These are phyloP conservation scores for Syrmaticus mikado DNA, from an alignment of 2,113 vertebrate species.

Conservation along the genomic window DNA sequence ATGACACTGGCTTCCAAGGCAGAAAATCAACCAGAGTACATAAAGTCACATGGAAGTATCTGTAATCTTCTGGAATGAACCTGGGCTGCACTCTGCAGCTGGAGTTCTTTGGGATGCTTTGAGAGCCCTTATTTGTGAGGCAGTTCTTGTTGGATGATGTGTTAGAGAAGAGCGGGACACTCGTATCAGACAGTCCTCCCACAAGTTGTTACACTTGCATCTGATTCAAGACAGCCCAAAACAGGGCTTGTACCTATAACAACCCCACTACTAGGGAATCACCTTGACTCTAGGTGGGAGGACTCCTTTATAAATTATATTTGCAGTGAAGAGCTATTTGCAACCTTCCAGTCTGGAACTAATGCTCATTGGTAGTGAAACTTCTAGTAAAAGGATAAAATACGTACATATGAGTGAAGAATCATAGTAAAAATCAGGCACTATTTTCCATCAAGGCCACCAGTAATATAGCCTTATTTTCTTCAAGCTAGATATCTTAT, in stretches of 20 bases:
- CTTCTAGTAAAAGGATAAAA: background rate
- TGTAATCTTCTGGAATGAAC: background rate
- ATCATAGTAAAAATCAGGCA: background rate
- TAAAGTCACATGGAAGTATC: background rate
- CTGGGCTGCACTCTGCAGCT: background rate
- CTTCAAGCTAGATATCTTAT: background rate
- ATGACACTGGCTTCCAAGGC: background rate
- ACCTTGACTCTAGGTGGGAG: background rate
- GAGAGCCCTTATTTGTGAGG: background rate
- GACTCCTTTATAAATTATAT: background rate
- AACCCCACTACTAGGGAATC: background rate
- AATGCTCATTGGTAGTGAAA: background rate
- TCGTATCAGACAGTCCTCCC: background rate
- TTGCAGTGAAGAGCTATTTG: background rate
- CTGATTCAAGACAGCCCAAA: background rate
- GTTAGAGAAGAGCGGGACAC: background rate
- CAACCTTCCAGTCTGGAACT: background rate
- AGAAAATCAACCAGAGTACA: background rate
- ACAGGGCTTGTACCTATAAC: background rate
- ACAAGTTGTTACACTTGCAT: fast-evolving
- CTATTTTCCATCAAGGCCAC: background rate
- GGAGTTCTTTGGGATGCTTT: background rate
- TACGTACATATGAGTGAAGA: background rate
- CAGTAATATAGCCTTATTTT: background rate
- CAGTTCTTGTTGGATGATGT: background rate